Conservation (phyloP, 2,888 invertebrate genomes). For the Tiliacea citrago region DNA sequence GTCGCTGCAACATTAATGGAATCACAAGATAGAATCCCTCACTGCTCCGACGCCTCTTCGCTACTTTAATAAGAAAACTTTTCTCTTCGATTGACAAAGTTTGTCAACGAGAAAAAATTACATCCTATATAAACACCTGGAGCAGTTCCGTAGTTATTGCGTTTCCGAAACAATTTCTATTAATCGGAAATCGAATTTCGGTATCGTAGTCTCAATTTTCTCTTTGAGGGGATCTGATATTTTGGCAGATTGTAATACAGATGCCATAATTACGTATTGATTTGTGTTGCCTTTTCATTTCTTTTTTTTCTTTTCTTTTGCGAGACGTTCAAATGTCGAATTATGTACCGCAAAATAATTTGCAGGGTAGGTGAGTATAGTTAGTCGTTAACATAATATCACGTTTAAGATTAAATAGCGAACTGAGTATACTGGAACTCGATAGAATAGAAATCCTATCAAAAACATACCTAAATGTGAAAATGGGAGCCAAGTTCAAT, state of each 20-base stretch:
- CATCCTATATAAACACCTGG: slow-evolving; percentile 63
- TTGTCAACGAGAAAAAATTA: slow-evolving; percentile 73
- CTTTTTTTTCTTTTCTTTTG: slow-evolving; percentile 22
- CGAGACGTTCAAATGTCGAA: neutral
- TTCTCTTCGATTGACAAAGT: slow-evolving; percentile 77
- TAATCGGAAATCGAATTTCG: slow-evolving; percentile 46
- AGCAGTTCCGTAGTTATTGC: slow-evolving; percentile 45
- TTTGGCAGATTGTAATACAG: slow-evolving; percentile 33
- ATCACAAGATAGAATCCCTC: slow-evolving; percentile 68
- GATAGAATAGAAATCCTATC: too few species aligned
- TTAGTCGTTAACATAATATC: neutral
- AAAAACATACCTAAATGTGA: too few species aligned
- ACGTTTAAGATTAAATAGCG: too few species aligned
- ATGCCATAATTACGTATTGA: slow-evolving; percentile 23
- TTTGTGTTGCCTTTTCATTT: slow-evolving; percentile 10
- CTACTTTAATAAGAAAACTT: slow-evolving; percentile 81
- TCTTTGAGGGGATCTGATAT: slow-evolving; percentile 33
- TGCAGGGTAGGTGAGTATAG: neutral
- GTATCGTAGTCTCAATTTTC: slow-evolving; percentile 39
- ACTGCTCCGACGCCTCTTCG: slow-evolving; percentile 56
- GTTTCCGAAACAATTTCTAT: slow-evolving; percentile 46
- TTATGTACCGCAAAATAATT: neutral
- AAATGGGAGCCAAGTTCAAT: too few species aligned
- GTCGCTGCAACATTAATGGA: slow-evolving; percentile 69
- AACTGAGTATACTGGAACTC: too few species aligned